Evolutionary conservation across 2,113 vertebrate species (phyloP), one percentile per base, ranked within the genome.

Genomic region (Vireo altiloquus): DNA sequence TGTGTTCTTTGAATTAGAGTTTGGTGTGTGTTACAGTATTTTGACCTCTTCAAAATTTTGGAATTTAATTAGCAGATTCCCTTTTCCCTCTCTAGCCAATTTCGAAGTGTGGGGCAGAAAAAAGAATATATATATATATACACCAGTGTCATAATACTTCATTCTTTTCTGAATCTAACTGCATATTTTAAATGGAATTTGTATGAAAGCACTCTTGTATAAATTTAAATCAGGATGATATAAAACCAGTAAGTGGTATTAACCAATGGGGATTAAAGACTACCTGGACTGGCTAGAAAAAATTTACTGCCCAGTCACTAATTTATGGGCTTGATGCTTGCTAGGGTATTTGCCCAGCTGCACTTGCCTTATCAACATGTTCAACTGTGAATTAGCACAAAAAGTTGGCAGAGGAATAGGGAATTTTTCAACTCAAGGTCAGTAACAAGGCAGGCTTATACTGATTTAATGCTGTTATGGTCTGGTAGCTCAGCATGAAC

Each of bases 1-100:
- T 71, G 44, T 65, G 44, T 61, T 63, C 87, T 95, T 92, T 96
- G 92, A 96, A 79, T 94, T 96, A 90, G 50, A 92, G 49, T 52
- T 84, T 69, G 37, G 49, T 89, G 64, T 94, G 57, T 84, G 63
- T 87, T 95, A 74, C 68, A 31, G 37, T 84, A 39, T 53, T 96
- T 75, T 89, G 90, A 95, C 82, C 57, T 89, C 65, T 77, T 94
- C 54, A 72, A 49, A 75, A 63, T 76, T 35, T 54, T 96, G 46
- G 57, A 82, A 65, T 95, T 93, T 90, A 95, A 86, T 94, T 87
- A 93, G 42, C 50, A 89, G 82, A 64, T 83, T 95, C 77, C 27
- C 82, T 72, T 92, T 94, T 87, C 64, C 76, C n/a, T 57, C 35
- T 90, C 39, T 75, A 78, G 57, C 10, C 70, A 64, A 64, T 57